Percentiles rank a stretch among this genome's conserved stretches.
These are phyloP conservation scores for Ctenoplectra terminalis DNA, from an alignment of 1,140 invertebrate genomes.

Conservation along the genomic window DNA sequence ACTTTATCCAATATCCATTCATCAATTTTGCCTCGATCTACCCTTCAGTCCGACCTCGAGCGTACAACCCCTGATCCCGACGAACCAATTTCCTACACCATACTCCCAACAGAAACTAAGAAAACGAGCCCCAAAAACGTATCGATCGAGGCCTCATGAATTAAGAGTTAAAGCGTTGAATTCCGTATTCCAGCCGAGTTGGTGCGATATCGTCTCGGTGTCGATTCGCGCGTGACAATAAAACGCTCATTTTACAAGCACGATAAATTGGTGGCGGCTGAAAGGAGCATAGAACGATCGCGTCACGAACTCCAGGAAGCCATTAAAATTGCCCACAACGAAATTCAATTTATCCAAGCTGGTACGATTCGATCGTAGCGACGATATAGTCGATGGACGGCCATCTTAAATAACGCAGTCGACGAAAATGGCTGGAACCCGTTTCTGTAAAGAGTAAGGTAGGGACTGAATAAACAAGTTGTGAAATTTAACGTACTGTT, in stretches of 20 bases:
- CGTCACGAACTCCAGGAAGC: not conserved
- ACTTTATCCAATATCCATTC: too few relatives aligned
- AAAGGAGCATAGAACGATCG: not conserved
- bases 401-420: slow-evolving; percentile 44
- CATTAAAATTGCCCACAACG: not conserved
- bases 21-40: too few relatives aligned
- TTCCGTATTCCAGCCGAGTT: not conserved
- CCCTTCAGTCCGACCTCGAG: too few relatives aligned
- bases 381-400: slow-evolving; percentile 33
- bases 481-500: slow-evolving; percentile 48
- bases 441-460: slow-evolving; percentile 12
- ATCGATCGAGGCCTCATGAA: not conserved
- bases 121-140: too few relatives aligned
- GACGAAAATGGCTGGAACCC: not conserved
- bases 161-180: not conserved
- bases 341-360: not conserved
- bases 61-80: too few relatives aligned
- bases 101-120: too few relatives aligned
- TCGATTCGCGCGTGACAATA: slow-evolving; percentile 2
- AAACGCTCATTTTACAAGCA: slow-evolving; percentile 9
- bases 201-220: not conserved
- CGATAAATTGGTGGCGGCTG: not conserved
- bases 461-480: slow-evolving; percentile 50
- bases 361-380: slow-evolving; percentile 17
- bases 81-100: too few relatives aligned